Conservation (phyloP, 2,888 invertebrate genomes). For the Caenorhabditis sp. region DNA sequence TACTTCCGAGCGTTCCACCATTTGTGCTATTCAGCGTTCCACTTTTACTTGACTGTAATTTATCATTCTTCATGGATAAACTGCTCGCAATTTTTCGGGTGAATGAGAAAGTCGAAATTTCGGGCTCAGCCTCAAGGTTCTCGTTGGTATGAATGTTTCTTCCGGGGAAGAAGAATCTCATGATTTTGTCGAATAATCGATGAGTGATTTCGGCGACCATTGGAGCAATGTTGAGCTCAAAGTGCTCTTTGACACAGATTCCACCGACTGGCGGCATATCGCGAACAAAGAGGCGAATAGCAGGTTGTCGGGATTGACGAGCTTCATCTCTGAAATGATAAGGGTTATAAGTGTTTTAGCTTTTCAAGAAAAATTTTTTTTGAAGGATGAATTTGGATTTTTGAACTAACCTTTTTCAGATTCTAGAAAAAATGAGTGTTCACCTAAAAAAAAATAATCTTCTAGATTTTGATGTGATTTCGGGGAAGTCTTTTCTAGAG, state of each 20-base stretch:
- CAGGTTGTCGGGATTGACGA: slow-evolving; percentile 82
- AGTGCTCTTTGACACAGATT: slow-evolving; percentile 96
- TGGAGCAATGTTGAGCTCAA: slow-evolving; percentile 77
- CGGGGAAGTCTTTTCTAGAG: too few relatives aligned
- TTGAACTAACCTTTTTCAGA: too few relatives aligned
- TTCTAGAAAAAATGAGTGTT: too few relatives aligned
- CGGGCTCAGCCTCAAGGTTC: slow-evolving; percentile 45
- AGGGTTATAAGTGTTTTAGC: neutral
- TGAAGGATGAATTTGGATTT: too few relatives aligned
- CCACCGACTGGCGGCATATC: slow-evolving; percentile 93
- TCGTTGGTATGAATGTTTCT: slow-evolving; percentile 77
- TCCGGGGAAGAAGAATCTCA: slow-evolving; percentile 80
- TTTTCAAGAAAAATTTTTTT: too few relatives aligned
- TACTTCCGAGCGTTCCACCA: neutral
- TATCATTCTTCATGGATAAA: slow-evolving; percentile 41
- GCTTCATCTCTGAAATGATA: slow-evolving; percentile 20
- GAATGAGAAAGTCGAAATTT: slow-evolving; percentile 45
- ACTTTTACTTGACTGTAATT: slow-evolving; percentile 3
- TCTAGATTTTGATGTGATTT: too few relatives aligned
- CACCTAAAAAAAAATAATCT: too few relatives aligned
- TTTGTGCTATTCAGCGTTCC: neutral
- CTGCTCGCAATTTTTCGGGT: slow-evolving; percentile 49
- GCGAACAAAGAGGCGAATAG: slow-evolving; percentile 90
- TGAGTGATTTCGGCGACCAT: slow-evolving; percentile 76
- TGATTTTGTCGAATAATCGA: slow-evolving; percentile 83